Base-by-base conservation (phyloP, 2,888 invertebrate genomes). In the Paralinhomoeus sp. region DNA sequence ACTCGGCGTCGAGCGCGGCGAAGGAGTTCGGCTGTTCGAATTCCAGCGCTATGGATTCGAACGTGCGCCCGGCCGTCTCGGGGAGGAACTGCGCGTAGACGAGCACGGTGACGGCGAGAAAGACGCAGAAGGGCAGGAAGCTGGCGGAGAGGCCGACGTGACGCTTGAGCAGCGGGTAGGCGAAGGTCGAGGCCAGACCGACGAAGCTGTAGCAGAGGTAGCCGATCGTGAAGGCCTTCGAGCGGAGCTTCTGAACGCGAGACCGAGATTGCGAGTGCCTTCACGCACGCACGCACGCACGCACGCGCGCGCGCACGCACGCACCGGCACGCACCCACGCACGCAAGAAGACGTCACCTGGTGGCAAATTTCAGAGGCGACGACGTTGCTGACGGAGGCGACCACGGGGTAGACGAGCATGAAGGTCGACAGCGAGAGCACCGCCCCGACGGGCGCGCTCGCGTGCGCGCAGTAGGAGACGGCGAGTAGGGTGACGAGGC, bases 331-430 rank as follows among this genome's bases (percentile, higher is more conserved):
- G n/a, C n/a, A n/a, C n/a, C n/a, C n/a, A n/a, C n/a, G n/a, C n/a
- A n/a, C n/a, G n/a, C n/a, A n/a, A n/a, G n/a, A n/a, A n/a, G n/a
- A 3, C n/a, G n/a, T n/a, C n/a, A n/a, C n/a, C n/a, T 42, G 42
- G 31, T 42, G 42, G 18, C 42, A 42, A 37, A 42, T 37, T 31
- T 42, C 42, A 5, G 27, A 27, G 31, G 42, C 42, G 18, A 42
- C 42, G 18, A 42, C 31, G 31, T 42, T 42, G 20, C 27, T n/a
- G 22, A 41, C 41, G 27, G 20, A 20, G 17, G 42, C 42, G 17
- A 42, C 31, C 5, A 42, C 22, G 2, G 42, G 42, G 27, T 42
- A 42, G 21, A 42, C 22, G 12, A 37, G 21, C 42, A 42, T 42
- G 31, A 42, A 42, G 3, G 15, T 21, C 3, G 37, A n/a, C 42